Evolutionary conservation across 2,113 vertebrate genomes (phyloP).

Genomic region (Clarias gariepinus): DNA sequence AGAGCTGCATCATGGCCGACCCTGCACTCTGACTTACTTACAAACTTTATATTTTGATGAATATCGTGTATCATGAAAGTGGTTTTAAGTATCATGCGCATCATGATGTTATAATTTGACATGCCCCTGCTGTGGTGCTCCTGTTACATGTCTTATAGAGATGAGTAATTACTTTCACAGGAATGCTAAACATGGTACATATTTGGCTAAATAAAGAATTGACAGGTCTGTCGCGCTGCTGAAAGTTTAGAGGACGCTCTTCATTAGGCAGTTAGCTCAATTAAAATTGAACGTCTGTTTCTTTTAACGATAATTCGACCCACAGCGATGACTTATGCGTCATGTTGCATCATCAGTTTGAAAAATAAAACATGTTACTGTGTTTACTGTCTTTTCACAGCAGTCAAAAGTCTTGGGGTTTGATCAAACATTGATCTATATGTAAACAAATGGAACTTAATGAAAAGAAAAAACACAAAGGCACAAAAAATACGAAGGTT

Average conservation of each 20-base stretch:
- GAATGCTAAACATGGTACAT: conserved; percentile 3
- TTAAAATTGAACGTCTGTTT: not conserved
- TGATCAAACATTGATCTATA: not conserved
- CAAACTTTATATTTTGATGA: not conserved
- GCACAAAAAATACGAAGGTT: too few species aligned
- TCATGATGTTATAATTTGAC: not conserved
- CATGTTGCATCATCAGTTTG: not conserved
- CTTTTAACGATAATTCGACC: not conserved
- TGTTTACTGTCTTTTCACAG: not conserved
- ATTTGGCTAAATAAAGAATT: conserved; percentile 38
- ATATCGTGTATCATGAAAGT: not conserved
- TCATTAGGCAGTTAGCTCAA: conserved; percentile 16
- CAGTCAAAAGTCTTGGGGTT: not conserved
- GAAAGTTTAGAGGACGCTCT: conserved; percentile 14
- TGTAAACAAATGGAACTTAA: not conserved
- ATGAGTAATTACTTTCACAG: conserved; percentile 36
- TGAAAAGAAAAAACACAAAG: not conserved
- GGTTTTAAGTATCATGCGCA: not conserved
- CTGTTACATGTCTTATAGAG: conserved; percentile 8
- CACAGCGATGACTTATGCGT: not conserved
- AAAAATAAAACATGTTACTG: not conserved
- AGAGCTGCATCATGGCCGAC: not conserved
- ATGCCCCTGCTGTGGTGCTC: not conserved
- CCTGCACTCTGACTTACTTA: not conserved
- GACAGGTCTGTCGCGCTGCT: conserved; percentile 2